Percentiles rank a stretch among this genome's conserved stretches.
Evolutionary conservation across 64 coral and sea anemone species (phyloP).

Genomic region (Hydrozoanthus tunicans): DNA sequence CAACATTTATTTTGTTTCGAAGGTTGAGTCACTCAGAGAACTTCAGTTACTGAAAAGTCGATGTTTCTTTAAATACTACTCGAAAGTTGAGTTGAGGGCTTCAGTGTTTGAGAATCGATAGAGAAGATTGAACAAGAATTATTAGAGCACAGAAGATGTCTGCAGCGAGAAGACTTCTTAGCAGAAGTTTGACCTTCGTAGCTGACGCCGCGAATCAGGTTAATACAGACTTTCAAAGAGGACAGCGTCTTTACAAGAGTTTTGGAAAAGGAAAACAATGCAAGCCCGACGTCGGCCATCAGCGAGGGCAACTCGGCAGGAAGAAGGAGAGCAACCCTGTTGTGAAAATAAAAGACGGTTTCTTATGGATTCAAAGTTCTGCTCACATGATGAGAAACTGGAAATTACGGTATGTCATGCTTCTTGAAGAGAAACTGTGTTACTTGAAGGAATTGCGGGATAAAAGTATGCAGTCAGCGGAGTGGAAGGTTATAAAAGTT

Average conservation of each 20-base stretch:
- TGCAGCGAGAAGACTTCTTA: constrained; percentile 20
- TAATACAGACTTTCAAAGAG: constrained; percentile 46
- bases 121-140: too few species aligned
- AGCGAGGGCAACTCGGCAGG: background rate
- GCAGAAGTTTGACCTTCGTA: constrained; percentile 48
- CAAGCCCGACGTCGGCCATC: background rate
- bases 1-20: background rate
- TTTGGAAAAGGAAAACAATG: constrained; percentile 22
- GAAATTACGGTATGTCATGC: constrained; percentile 56
- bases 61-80: background rate
- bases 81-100: too few species aligned
- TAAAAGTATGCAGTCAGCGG: constrained; percentile 3
- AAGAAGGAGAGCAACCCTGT: background rate
- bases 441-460: constrained; percentile 47
- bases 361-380: constrained; percentile 47
- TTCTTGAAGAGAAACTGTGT: constrained; percentile 48
- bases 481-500: constrained; percentile 55
- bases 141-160: background rate
- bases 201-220: constrained; percentile 46
- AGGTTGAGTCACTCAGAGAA: background rate
- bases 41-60: background rate
- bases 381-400: constrained; percentile 44
- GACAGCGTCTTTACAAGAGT: constrained; percentile 49
- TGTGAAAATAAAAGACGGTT: constrained; percentile 53
- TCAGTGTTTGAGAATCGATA: too few species aligned